Conservation (phyloP, 2,797 vertebrate genomes). For the Heliangelus exortis region DNA sequence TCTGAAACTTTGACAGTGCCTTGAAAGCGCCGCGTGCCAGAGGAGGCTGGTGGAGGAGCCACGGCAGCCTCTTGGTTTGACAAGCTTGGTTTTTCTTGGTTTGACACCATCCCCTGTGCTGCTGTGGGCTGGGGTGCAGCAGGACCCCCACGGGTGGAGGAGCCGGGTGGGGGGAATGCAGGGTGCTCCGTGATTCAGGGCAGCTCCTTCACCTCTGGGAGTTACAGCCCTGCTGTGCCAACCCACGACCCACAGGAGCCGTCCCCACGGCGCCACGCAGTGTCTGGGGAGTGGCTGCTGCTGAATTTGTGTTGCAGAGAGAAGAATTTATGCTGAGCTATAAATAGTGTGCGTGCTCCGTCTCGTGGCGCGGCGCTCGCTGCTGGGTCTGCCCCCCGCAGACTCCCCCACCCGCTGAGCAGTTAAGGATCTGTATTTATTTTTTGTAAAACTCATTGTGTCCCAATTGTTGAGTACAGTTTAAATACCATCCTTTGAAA, state of each 20-base stretch:
- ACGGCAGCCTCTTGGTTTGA: neutral
- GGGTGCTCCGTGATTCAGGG: rapidly evolving
- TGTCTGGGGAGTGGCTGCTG: neutral
- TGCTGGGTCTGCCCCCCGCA: neutral
- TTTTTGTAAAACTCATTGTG: constrained; percentile 47
- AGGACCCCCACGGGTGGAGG: neutral
- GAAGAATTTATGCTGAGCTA: constrained; percentile 31
- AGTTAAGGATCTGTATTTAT: constrained; percentile 69
- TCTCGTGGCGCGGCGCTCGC: neutral
- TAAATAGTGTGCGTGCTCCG: neutral
- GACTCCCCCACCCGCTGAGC: neutral
- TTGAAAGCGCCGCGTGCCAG: rapidly evolving
- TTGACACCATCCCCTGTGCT: rapidly evolving
- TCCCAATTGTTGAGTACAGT: constrained; percentile 27
- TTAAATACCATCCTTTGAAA: constrained; percentile 60
- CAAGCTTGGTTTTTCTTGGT: too few species aligned
- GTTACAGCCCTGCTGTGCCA: rapidly evolving
- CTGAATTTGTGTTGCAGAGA: neutral
- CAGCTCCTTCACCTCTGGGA: neutral
- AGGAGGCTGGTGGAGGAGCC: neutral
- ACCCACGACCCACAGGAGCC: too few species aligned
- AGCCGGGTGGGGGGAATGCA: rapidly evolving
- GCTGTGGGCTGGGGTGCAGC: rapidly evolving
- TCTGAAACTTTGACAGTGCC: constrained; percentile 28
- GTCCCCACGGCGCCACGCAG: rapidly evolving